These are phyloP conservation scores for Cariama cristata DNA, from an alignment of 2,113 vertebrate species.

Conservation along the genomic window DNA sequence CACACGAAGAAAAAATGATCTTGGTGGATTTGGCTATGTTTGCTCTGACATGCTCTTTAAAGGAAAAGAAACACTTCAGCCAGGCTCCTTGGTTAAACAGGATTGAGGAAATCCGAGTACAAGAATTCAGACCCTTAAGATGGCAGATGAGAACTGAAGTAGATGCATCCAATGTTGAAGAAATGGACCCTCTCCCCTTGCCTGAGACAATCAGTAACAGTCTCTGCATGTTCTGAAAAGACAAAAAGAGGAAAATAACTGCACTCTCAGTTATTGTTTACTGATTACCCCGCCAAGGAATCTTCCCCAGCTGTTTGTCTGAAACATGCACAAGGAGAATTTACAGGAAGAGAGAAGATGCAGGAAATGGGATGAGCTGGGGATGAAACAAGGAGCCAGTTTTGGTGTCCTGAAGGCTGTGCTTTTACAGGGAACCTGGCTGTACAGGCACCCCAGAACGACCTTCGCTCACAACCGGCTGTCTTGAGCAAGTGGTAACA, in stretches of 20 bases:
- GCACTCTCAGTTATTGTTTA: neutral
- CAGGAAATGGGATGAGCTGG: neutral
- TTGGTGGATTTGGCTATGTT: neutral
- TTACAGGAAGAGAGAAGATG: neutral
- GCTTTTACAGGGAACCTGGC: accelerated
- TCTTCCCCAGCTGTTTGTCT: neutral
- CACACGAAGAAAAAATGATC: neutral
- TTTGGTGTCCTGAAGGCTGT: neutral
- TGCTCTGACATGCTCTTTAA: neutral
- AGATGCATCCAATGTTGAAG: neutral
- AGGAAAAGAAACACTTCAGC: neutral
- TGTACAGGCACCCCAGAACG: neutral
- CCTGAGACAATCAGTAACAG: neutral
- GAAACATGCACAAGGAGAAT: neutral
- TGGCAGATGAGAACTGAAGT: neutral
- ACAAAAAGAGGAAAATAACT: neutral
- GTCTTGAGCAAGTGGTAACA: neutral
- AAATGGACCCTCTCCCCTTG: neutral
- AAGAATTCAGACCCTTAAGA: neutral
- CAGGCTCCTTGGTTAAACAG: neutral
- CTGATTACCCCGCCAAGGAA: neutral
- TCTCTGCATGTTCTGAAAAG: neutral
- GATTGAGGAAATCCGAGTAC: neutral
- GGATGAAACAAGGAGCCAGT: neutral
- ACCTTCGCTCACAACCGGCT: neutral